Conservation (phyloP, 2,113 vertebrate species). For the Gadus macrocephalus region DNA sequence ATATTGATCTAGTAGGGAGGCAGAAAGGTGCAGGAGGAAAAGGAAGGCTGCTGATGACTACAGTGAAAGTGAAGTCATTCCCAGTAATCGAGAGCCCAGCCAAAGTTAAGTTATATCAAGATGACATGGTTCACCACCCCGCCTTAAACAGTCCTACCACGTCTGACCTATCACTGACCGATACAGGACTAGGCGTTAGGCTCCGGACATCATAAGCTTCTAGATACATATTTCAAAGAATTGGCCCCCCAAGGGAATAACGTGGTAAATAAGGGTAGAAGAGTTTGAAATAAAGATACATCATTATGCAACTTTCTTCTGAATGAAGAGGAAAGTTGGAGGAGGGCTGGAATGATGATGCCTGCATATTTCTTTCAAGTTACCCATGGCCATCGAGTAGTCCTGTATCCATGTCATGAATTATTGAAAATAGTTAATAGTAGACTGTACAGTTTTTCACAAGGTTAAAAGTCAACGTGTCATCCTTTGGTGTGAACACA, state of each 20-base stretch:
- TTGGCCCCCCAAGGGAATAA: not conserved
- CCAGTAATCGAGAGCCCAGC: conserved; percentile 8
- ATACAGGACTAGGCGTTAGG: not conserved
- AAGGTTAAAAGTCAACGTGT: too few relatives aligned
- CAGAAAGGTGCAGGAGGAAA: conserved; percentile 6
- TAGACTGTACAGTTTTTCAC: not conserved
- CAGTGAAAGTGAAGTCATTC: conserved; percentile 9
- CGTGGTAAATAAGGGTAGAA: not conserved
- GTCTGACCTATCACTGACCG: conserved; percentile 11
- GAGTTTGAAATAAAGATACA: too few relatives aligned
- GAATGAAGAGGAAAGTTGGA: too few relatives aligned
- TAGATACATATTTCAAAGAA: not conserved
- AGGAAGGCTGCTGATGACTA: not conserved
- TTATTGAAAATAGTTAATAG: not conserved
- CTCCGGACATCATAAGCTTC: not conserved
- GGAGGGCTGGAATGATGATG: not conserved
- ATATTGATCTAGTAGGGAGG: conserved; percentile 87
- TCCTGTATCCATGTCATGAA: not conserved
- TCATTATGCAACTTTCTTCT: too few relatives aligned
- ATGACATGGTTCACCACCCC: too few relatives aligned
- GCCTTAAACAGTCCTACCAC: not conserved
- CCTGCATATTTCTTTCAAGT: not conserved
- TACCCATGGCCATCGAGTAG: not conserved
- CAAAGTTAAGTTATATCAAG: conserved; percentile 4
- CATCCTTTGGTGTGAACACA: too few relatives aligned